These are phyloP conservation scores for Eriosoma lanigerum DNA, from an alignment of 1,140 invertebrate genomes.

Conservation along the genomic window DNA sequence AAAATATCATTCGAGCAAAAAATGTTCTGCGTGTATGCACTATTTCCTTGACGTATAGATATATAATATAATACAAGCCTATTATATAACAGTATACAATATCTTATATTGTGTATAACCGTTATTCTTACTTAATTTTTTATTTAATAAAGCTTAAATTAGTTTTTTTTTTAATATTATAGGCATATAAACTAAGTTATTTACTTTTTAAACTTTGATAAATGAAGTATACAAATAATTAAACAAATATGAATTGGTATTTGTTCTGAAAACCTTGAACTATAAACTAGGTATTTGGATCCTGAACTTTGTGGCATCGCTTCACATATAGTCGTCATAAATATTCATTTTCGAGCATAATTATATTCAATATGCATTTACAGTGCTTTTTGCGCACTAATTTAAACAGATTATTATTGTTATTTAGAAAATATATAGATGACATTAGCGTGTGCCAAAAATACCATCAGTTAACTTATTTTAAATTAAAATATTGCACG, in stretches of 20 bases:
- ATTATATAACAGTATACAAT: background rate
- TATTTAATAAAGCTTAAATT: no score
- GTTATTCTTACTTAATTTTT: no score
- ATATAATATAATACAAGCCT: no score
- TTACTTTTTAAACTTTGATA: slow-evolving; percentile 3
- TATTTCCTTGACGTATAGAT: no score
- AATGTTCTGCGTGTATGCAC: no score
- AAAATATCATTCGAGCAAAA: background rate
- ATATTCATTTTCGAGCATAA: slow-evolving; percentile 17
- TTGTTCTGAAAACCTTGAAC: slow-evolving; percentile 14
- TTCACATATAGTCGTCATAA: background rate
- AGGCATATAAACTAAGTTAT: no score
- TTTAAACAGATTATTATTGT: slow-evolving; percentile 9
- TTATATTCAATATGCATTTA: slow-evolving; percentile 13
- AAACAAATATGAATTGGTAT: no score
- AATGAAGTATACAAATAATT: slow-evolving; percentile 2
- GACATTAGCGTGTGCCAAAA: background rate
- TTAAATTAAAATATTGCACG: no score
- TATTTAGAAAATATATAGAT: background rate
- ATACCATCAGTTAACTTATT: no score
- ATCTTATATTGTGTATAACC: background rate
- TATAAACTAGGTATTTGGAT: background rate
- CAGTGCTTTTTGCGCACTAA: background rate
- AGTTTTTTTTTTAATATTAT: no score
- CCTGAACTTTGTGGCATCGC: background rate